Evolutionary conservation across 2,113 vertebrate species (phyloP), one percentile per base, ranked within the genome.

Genomic region (Eurystomus gularis): DNA sequence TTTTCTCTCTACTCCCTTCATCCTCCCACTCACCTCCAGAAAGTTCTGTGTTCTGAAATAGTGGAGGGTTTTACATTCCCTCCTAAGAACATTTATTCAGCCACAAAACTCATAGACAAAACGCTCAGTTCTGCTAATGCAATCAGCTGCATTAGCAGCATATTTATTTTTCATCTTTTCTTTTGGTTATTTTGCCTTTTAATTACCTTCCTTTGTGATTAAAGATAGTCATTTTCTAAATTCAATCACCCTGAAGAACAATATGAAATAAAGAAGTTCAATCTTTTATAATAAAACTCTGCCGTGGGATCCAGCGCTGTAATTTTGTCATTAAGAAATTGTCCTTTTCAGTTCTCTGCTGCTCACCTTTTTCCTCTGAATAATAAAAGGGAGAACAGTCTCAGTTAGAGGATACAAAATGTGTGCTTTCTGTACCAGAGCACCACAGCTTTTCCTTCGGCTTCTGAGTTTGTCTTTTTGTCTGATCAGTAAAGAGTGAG

Each of bases 141-240:
- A 75, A 87, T 86, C 62, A 84, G 49, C 80, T 82, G 10, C 44
- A 37, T 48, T 69, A 79, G 71, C 71, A 86, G 58, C 25, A 6
- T 64, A 55, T 58, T 90, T 86, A 54, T 86, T 94, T 97, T 91
- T 83, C n/a, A 35, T 60, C 69, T 88, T 83, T 78, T 39, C 40
- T 83, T 91, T 92, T 55, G 40, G 52, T 77, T 94, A 75, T 85
- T 91, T 82, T 94, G 61, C 39, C 25, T 91, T 88, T 91, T 82
- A 91, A 92, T 88, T 94, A 40, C 39, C 70, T 81, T 72, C 81
- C 87, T 90, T 87, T 72, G 35, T 91, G 91, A 93, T 92, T 70
- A 89, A 93, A 86, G 42, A 58, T n/a, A 77, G 73, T 39, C 73
- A 72, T 26, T 28, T 78, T 64, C 72, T 65, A 75, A 92, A 97